Evolutionary conservation across 1,140 invertebrate species (phyloP), one percentile per base, ranked within the genome.

Genomic region (Penaeus indicus): DNA sequence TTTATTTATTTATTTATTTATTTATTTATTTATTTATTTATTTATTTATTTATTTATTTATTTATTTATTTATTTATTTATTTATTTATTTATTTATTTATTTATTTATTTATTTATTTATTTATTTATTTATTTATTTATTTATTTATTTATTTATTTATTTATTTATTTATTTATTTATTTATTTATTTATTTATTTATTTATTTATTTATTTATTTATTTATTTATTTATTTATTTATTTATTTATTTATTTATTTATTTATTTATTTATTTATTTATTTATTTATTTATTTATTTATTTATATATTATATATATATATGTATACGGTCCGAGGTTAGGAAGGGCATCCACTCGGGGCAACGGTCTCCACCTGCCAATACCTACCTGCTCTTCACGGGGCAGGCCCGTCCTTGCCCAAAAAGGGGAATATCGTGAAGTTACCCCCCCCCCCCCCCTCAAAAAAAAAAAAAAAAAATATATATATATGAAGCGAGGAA

Each of bases 21-120:
- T n/a, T n/a, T n/a, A n/a, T n/a, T n/a, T n/a, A n/a, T n/a, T n/a
- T n/a, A n/a, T n/a, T n/a, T n/a, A n/a, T n/a, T n/a, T n/a, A n/a
- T n/a, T n/a, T n/a, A n/a, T n/a, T n/a, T n/a, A n/a, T n/a, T n/a
- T n/a, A n/a, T n/a, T n/a, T n/a, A n/a, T n/a, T n/a, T n/a, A n/a
- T n/a, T n/a, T n/a, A n/a, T n/a, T n/a, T 18, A 4, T 18, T 7
- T 67, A 67, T 4, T n/a, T 67, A 67, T 3, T n/a, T 67, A 67
- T 25, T n/a, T 18, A 67, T 7, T n/a, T 25, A 67, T 18, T 7
- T 18, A 67, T 67, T n/a, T 67, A 67, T 67, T n/a, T 67, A 67
- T 67, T n/a, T 67, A 67, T 67, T n/a, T 67, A 67, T 67, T n/a
- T 67, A 67, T 67, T n/a, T 67, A 67, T 67, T n/a, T 67, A 67